Base-by-base conservation (phyloP, 2,797 vertebrate species). In the Gymnoscopelus braueri region DNA sequence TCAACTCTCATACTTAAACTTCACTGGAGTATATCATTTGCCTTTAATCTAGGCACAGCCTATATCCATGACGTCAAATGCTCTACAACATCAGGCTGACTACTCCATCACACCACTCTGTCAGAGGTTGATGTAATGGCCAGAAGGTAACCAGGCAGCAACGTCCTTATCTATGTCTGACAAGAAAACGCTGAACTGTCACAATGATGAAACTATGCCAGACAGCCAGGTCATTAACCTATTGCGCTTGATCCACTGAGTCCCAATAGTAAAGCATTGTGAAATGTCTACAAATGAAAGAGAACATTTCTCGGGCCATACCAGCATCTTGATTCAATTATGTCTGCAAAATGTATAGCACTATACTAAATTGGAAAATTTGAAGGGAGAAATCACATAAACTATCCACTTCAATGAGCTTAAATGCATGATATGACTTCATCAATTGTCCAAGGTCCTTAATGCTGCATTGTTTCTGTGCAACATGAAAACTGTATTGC, bases 261-360 rank as follows among this genome's bases (percentile, higher is more conserved):
- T 63, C 78, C 80, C 35, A 39, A 39, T 39, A 79, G 73, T 55
- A 75, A 65, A 67, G 59, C 60, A 63, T 88, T 86, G 84, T 62
- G 79, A 77, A 89, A 92, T 65, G 61, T 69, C 48, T 74, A 77
- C 80, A 69, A 74, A 67, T 86, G 83, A 81, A 86, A 86, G 73
- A 60, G 50, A 69, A 69, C 57, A 60, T 48, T 19, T 74, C 80
- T 82, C 78, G 83, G 86, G 79, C 70, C 53, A 81, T 65, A 65
- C 69, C 63, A 71, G 68, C 58, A 77, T 67, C n/a, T 65, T 5
- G 7, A 77, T 69, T 81, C 59, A 57, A 32, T 44, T 64, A 50
- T 70, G 59, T 59, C 47, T 65, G 65, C 47, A 71, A 76, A 81
- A 63, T 60, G 63, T 55, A 62, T 15, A 74, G 56, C 24, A 19